Evolutionary conservation across 2,113 vertebrate species (phyloP), one percentile per base, ranked within the genome.

Genomic region (Lasiurus cinereus): DNA sequence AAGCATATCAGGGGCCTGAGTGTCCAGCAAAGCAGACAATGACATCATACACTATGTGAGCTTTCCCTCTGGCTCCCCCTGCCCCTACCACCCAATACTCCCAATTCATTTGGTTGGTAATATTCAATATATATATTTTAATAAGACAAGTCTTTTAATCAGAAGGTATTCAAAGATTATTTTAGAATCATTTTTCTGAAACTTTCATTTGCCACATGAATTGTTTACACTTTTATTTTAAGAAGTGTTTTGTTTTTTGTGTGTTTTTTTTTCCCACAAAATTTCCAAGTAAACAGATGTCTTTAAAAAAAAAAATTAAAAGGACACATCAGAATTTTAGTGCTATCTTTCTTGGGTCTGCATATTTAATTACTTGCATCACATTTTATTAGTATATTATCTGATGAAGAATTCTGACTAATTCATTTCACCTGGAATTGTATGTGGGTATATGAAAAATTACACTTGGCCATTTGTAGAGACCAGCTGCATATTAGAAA

Each of bases 341-440:
- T 94, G 93, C 83, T 92, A 93, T 93, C 90, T 94, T 97, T 91
- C 11, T 73, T 82, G 19, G 96, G 97, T 98, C 97, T 98, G 97
- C 96, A 97, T 98, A 97, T 98, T 98, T 98, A 98, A 98, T 98
- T 96, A 97, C 97, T 96, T 97, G 92, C 94, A 96, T 97, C 88
- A 59, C 94, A 96, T 97, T 98, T 98, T 98, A 98, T 97, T 98
- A 97, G 94, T 90, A 29, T 95, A 90, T 93, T 98, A 98, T 97
- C 96, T 97, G 97, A 96, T 94, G 85, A 97, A 94, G 97, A 97
- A 98, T 96, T 96, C 88, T 64, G 96, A 82, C 93, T 98, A 98
- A 98, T 98, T 98, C 98, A 98, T 98, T 98, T 98, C 97, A 98
- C 97, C 97, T 98, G 97, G 96, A 98, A 98, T 97, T 97, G 93